These are phyloP conservation scores for Adrianichthys oophorus DNA, from an alignment of 2,797 vertebrate species.

Conservation along the genomic window DNA sequence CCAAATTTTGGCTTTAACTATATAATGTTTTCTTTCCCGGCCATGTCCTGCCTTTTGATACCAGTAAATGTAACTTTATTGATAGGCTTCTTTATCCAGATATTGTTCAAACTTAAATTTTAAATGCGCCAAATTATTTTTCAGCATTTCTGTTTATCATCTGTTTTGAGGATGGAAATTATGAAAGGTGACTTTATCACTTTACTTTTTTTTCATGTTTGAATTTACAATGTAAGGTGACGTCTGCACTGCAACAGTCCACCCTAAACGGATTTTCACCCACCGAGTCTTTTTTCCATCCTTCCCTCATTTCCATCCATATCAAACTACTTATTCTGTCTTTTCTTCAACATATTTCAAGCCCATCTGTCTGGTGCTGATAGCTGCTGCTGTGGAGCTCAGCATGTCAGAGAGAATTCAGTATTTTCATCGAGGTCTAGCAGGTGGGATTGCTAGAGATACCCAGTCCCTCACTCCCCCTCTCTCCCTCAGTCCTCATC, in stretches of 20 bases:
- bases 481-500: conserved; percentile 42
- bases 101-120: not conserved
- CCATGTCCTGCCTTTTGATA: too few species aligned
- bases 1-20: too few species aligned
- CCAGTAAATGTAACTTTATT: too few species aligned
- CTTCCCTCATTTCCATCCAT: conserved; percentile 2
- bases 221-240: not conserved
- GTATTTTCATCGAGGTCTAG: conserved; percentile 34
- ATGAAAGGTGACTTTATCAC: not conserved
- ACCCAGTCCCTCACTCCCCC: conserved; percentile 20
- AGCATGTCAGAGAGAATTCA: conserved; percentile 16
- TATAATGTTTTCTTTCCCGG: too few species aligned
- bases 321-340: conserved; percentile 1
- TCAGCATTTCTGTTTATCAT: not conserved
- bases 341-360: conserved; percentile 1
- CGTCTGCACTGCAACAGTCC: not conserved
- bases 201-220: not conserved
- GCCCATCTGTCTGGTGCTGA: conserved; percentile 15
- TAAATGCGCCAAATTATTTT: not conserved
- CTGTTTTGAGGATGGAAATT: too few species aligned
- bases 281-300: not conserved
- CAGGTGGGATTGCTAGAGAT: conserved; percentile 59
- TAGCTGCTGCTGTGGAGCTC: conserved; percentile 16
- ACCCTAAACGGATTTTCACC: conserved; percentile 26
- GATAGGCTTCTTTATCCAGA: too few species aligned